Evolutionary conservation across 2,888 invertebrate species (phyloP).

Genomic region (Alitta virens): DNA sequence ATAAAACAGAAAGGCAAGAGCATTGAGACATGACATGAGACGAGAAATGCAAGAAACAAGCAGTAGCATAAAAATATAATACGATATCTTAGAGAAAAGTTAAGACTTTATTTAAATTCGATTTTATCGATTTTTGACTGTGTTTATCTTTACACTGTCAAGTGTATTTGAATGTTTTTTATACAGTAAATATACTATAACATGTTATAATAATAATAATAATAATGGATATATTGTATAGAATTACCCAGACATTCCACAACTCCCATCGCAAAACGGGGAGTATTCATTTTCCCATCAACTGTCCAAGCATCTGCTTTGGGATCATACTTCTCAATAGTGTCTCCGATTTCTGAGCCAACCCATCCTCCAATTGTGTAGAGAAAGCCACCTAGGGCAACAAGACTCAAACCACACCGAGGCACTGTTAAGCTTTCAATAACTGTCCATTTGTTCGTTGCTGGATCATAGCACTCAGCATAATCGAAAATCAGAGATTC

Average conservation of each 20-base stretch:
- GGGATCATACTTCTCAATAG: slow-evolving; percentile 85
- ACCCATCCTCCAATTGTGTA: slow-evolving; percentile 93
- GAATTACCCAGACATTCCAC: slow-evolving; percentile 77
- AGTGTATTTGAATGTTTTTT: no score
- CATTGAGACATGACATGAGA: no score
- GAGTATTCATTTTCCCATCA: slow-evolving; percentile 77
- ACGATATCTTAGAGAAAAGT: no score
- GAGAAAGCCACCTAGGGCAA: slow-evolving; percentile 76
- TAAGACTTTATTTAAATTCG: no score
- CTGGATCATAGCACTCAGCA: slow-evolving; percentile 50
- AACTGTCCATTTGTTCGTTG: slow-evolving; percentile 60
- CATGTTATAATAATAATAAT: no score
- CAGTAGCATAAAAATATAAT: no score
- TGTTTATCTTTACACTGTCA: no score
- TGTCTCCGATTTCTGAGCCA: slow-evolving; percentile 83
- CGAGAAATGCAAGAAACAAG: no score
- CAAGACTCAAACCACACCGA: slow-evolving; percentile 84
- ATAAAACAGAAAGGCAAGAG: no score
- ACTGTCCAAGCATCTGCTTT: slow-evolving; percentile 74
- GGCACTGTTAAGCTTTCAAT: slow-evolving; percentile 59
- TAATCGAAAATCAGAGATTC: slow-evolving; percentile 76
- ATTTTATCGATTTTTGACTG: no score
- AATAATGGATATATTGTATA: no score
- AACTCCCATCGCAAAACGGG: slow-evolving; percentile 88
- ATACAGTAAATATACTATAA: no score